Conservation (phyloP, 2,797 vertebrate species). For the Syngnathus acus region DNA sequence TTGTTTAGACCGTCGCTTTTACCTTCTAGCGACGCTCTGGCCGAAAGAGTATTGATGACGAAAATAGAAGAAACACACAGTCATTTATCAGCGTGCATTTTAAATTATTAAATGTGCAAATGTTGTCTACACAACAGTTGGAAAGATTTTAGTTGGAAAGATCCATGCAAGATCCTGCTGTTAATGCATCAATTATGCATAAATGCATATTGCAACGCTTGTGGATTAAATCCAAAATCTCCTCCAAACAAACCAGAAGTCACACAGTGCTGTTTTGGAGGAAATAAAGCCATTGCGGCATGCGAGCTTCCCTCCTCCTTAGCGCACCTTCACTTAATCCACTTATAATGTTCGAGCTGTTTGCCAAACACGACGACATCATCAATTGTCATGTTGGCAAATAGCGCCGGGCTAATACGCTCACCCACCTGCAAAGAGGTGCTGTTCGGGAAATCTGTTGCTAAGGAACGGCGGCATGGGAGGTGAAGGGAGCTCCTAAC, state of each 20-base stretch:
- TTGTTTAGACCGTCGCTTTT: not conserved
- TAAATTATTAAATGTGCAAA: slow-evolving; percentile 7
- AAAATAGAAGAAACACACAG: slow-evolving; percentile 1
- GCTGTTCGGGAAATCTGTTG: slow-evolving; percentile 99
- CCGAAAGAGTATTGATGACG: not conserved
- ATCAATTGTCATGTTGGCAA: slow-evolving; percentile 98
- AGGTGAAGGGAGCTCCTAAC: too few species aligned
- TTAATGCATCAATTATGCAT: slow-evolving; percentile 7
- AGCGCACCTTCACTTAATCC: slow-evolving; percentile 68
- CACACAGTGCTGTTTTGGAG: slow-evolving; percentile 26
- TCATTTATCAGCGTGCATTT: slow-evolving; percentile 1
- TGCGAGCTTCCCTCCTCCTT: slow-evolving; percentile 45
- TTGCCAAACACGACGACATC: slow-evolving; percentile 97
- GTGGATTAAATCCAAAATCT: slow-evolving; percentile 30
- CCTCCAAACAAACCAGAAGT: slow-evolving; percentile 30
- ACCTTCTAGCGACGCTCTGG: not conserved
- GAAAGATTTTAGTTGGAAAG: slow-evolving; percentile 2
- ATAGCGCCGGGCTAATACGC: slow-evolving; percentile 93
- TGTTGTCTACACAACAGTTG: not conserved
- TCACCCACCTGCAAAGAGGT: slow-evolving; percentile 99
- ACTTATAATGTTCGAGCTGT: slow-evolving; percentile 79
- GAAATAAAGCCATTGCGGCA: slow-evolving; percentile 44
- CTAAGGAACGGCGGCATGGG: slow-evolving; percentile 92
- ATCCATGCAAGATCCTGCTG: slow-evolving; percentile 6
- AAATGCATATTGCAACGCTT: slow-evolving; percentile 2